phyloP scores from a whole-genome alignment of 2,113 vertebrate genomes.

The Gymnorhina tibicen region DNA sequence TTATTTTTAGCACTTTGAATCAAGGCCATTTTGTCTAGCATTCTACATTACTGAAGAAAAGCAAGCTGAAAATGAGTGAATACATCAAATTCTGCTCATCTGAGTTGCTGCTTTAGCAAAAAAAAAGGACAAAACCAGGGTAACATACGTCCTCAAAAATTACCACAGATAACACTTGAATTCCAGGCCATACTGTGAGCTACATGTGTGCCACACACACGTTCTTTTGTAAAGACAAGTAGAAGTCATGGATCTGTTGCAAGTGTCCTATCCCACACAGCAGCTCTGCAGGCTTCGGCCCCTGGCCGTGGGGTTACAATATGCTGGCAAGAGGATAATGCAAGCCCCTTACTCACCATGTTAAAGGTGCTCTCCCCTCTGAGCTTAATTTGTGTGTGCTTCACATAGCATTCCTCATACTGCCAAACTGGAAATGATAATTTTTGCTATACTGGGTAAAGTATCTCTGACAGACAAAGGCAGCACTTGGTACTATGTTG shows the following conservation, averaged over 20 bases:
- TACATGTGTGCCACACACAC: background rate
- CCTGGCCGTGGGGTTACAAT: background rate
- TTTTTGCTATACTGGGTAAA: background rate
- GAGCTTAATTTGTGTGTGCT: background rate
- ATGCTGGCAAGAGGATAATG: background rate
- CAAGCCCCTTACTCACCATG: fast-evolving
- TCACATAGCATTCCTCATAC: background rate
- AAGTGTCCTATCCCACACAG: background rate
- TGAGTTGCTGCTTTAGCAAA: background rate
- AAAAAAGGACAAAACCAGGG: background rate
- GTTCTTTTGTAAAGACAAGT: background rate
- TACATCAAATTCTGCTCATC: background rate
- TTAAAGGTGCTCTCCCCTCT: background rate
- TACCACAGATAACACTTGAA: background rate
- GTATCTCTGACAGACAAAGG: background rate
- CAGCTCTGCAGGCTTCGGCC: background rate
- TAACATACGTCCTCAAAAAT: background rate
- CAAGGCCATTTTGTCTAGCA: background rate
- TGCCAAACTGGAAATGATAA: background rate
- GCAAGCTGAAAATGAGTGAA: background rate
- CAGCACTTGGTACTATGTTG: background rate
- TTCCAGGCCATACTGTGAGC: background rate
- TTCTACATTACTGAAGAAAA: background rate
- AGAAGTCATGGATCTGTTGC: background rate
- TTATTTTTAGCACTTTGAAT: background rate